Conservation (phyloP, 2,888 invertebrate species). For the Bombylius discolor region DNA sequence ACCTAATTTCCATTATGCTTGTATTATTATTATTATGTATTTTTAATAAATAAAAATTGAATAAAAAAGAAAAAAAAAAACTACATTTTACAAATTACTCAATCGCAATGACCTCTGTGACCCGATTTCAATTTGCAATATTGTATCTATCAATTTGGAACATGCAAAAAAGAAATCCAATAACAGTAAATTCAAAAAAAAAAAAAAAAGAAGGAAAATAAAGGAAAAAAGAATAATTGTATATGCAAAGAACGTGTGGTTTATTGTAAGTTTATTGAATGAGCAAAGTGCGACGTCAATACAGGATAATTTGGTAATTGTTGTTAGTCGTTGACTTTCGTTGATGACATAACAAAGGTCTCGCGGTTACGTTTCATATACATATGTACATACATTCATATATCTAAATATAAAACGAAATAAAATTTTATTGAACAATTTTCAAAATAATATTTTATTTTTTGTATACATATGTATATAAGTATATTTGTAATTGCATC, state of each 20-base stretch:
- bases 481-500: too few species aligned
- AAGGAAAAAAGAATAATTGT: background rate
- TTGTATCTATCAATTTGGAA: background rate
- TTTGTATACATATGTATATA: too few species aligned
- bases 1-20: too few species aligned
- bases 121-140: background rate
- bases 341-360: background rate
- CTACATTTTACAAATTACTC: background rate
- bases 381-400: background rate
- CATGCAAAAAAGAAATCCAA: background rate
- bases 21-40: too few species aligned
- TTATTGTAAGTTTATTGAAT: background rate
- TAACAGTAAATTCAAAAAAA: background rate
- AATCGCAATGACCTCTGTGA: background rate
- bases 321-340: background rate
- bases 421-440: background rate
- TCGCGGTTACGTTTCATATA: background rate
- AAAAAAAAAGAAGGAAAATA: background rate
- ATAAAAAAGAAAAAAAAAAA: too few species aligned
- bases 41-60: too few species aligned
- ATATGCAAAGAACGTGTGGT: background rate
- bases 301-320: background rate
- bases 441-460: too few species aligned
- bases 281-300: background rate
- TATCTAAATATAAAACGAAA: background rate